Percentiles rank a stretch among this genome's conserved stretches.
phyloP scores from a whole-genome alignment of 2,888 invertebrate species.

The Podotricha telesiphe region DNA sequence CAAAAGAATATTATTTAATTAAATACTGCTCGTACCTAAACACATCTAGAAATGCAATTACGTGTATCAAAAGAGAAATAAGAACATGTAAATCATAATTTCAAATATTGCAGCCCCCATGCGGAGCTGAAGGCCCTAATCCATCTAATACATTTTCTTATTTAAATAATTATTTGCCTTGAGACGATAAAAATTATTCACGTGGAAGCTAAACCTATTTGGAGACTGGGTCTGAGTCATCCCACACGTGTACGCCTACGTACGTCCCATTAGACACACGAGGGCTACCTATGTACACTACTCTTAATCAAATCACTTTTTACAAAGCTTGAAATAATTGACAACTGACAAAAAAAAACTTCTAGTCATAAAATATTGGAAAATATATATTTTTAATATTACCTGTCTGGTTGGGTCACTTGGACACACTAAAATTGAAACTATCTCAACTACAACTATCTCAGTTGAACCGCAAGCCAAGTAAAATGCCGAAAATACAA shows the following conservation, averaged over 20 bases:
- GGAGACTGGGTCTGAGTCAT: conserved; percentile 51
- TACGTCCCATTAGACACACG: not conserved
- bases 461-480: no score
- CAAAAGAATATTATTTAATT: no score
- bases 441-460: no score
- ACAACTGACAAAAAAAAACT: no score
- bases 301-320: not conserved
- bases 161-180: conserved; percentile 31
- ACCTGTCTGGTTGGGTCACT: no score
- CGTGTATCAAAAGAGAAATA: not conserved
- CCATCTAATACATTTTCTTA: conserved; percentile 3
- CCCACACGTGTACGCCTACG: conserved; percentile 34
- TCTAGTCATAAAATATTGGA: no score
- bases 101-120: conserved; percentile 21
- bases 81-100: conserved; percentile 9
- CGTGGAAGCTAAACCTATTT: conserved; percentile 34
- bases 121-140: conserved; percentile 19
- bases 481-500: no score
- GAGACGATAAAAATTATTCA: conserved; percentile 41
- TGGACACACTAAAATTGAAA: no score
- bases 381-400: no score
- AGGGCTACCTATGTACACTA: not conserved
- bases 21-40: not conserved
- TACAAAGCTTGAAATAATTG: not conserved
- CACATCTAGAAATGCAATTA: not conserved